Percentiles rank a stretch among this genome's conserved stretches.
phyloP scores from a whole-genome alignment of 1,140 invertebrate species.

The Ctenoplectra terminalis region DNA sequence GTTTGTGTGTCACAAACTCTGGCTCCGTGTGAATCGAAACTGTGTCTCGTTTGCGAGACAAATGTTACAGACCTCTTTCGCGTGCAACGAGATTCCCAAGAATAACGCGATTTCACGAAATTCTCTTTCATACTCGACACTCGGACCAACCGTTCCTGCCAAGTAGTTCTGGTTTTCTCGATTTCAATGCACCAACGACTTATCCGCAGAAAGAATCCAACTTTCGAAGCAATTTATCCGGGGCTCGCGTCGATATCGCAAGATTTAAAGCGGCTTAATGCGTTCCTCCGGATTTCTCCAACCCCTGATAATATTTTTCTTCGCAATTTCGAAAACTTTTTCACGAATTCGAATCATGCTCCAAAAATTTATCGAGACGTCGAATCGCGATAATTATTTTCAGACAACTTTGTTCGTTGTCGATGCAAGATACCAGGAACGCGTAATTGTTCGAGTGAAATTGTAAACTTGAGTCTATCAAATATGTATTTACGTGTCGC shows the following conservation, averaged over 20 bases:
- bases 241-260: slow-evolving; percentile 10
- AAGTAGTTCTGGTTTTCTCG: not conserved
- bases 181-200: not conserved
- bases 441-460: not conserved
- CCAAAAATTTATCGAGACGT: not conserved
- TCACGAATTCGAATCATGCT: not conserved
- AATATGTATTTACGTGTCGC: slow-evolving; percentile 8
- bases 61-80: not conserved
- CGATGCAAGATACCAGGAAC: not conserved
- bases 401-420: not conserved
- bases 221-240: slow-evolving; percentile 21
- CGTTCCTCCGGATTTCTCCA: not conserved
- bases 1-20: slow-evolving; percentile 41
- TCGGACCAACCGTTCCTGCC: too few species aligned
- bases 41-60: not conserved
- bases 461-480: not conserved
- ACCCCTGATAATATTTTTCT: not conserved
- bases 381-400: slow-evolving; percentile 4
- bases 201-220: not conserved
- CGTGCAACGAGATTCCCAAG: not conserved
- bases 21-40: not conserved
- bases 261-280: slow-evolving; percentile 23
- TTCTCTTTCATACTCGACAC: not conserved
- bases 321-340: not conserved
- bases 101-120: not conserved